These are phyloP conservation scores for Berghia stephanieae DNA, from an alignment of 1,140 invertebrate genomes.

Conservation along the genomic window DNA sequence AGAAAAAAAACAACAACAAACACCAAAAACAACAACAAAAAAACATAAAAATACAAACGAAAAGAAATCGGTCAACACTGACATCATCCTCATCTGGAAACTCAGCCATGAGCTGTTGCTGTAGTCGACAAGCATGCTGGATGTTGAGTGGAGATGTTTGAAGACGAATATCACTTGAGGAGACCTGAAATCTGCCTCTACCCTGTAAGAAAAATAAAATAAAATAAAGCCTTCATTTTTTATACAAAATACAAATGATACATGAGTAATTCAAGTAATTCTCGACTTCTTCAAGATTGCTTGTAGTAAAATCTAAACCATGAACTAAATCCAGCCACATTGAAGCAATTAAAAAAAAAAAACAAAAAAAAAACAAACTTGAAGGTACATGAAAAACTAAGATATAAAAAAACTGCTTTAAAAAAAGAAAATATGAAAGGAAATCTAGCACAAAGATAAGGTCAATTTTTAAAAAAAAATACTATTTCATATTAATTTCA, in stretches of 20 bases:
- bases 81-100: conserved; percentile 25
- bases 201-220: no score
- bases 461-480: no score
- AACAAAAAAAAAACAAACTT: background rate
- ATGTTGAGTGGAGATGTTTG: background rate
- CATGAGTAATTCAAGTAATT: background rate
- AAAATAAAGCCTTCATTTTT: no score
- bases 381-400: no score
- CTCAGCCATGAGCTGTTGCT: conserved; percentile 15
- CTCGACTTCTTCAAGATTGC: background rate
- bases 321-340: background rate
- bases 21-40: background rate
- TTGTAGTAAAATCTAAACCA: background rate
- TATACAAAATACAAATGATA: background rate
- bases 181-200: conserved; percentile 25
- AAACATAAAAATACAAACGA: background rate
- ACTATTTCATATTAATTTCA: no score
- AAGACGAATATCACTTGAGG: background rate
- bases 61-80: background rate
- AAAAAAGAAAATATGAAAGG: no score
- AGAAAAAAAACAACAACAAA: background rate
- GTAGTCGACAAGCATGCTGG: no score
- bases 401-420: no score
- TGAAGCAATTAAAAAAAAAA: background rate
- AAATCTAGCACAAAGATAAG: no score